phyloP scores from a whole-genome alignment of 2,113 vertebrate species.

The Oryzias woworae region DNA sequence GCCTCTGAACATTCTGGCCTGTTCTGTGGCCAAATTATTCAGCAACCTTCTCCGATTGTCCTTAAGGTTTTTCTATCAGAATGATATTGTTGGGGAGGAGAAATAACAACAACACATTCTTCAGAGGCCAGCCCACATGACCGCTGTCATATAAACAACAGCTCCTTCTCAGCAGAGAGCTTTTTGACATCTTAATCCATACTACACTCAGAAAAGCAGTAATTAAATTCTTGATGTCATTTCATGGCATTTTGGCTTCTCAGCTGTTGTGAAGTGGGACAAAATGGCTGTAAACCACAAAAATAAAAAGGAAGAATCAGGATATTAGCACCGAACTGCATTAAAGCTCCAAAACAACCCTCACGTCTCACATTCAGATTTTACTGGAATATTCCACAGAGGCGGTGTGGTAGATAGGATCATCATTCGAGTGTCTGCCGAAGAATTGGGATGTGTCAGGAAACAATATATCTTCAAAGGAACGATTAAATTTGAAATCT shows the following conservation, averaged over 20 bases:
- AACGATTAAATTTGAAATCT: conserved; percentile 31
- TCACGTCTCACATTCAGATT: conserved; percentile 19
- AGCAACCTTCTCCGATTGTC: conserved; percentile 34
- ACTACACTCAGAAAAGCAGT: conserved; percentile 16
- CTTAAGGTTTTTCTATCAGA: conserved; percentile 42
- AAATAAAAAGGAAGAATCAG: neutral
- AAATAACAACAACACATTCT: conserved; percentile 64
- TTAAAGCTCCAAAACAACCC: neutral
- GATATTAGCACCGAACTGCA: neutral
- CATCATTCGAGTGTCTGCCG: conserved; percentile 22
- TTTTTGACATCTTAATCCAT: conserved; percentile 49
- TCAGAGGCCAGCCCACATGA: conserved; percentile 31
- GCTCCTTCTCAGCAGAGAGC: conserved; percentile 12
- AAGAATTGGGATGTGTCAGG: conserved; percentile 55
- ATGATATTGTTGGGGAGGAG: conserved; percentile 61
- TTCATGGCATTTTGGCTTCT: neutral
- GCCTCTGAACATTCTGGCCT: conserved; percentile 50
- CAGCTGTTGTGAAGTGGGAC: neutral
- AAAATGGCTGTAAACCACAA: neutral
- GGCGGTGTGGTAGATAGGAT: conserved; percentile 45
- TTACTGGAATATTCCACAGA: conserved; percentile 16
- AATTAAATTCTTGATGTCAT: conserved; percentile 12
- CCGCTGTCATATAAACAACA: conserved; percentile 58
- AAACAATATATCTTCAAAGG: conserved; percentile 41
- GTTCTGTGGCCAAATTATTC: conserved; percentile 66